Conservation (phyloP, 2,888 invertebrate genomes). For the Nomada lathburiana region DNA sequence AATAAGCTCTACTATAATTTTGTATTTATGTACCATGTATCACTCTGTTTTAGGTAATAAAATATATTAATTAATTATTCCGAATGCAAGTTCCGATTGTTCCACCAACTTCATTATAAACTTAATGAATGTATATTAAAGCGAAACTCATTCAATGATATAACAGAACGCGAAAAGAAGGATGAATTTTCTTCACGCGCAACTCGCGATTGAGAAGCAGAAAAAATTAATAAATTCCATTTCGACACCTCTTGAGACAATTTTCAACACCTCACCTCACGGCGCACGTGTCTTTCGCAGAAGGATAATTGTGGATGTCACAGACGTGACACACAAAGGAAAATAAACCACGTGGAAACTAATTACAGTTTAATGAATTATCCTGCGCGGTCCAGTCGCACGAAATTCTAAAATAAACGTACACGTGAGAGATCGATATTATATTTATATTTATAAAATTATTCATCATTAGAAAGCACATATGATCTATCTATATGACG, state of each 20-base stretch:
- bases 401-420: conserved; percentile 70
- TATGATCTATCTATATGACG: conserved; percentile 83
- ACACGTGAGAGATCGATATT: conserved; percentile 79
- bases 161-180: no score
- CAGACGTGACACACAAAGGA: conserved; percentile 9
- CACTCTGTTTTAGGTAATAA: conserved; percentile 32
- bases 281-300: background rate
- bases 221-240: no score
- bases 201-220: no score
- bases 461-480: conserved; percentile 83
- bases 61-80: conserved; percentile 20
- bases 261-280: background rate
- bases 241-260: no score
- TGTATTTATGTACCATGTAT: conserved; percentile 26
- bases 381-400: conserved; percentile 40
- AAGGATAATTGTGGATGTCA: background rate
- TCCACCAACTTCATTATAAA: background rate
- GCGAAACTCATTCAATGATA: no score
- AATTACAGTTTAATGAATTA: conserved; percentile 56
- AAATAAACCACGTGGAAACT: conserved; percentile 39
- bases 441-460: conserved; percentile 84
- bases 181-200: no score
- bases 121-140: background rate
- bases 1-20: conserved; percentile 16
- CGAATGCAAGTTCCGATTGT: background rate